Percentiles rank a stretch among this genome's conserved stretches.
Evolutionary conservation across 2,888 invertebrate genomes (phyloP).

Genomic region (Philonicus albiceps): DNA sequence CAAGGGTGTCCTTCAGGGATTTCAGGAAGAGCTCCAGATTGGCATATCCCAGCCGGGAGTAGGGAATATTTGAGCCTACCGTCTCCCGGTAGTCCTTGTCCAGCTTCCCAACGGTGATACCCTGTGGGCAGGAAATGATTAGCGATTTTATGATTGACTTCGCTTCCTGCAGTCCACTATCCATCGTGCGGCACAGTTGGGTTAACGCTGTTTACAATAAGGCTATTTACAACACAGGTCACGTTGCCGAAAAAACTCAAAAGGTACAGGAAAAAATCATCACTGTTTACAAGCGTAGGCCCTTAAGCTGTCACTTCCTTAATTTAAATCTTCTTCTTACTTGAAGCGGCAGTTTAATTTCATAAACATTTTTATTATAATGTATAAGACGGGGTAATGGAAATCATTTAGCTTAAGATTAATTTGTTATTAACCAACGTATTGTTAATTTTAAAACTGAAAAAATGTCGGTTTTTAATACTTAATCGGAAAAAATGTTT

Average conservation of each 20-base stretch:
- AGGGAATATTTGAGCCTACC: conserved; percentile 44
- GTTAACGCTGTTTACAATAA: background rate
- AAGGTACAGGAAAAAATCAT: background rate
- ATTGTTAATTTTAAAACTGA: no score
- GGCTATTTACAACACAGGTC: background rate
- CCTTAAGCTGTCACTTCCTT: background rate
- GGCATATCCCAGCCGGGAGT: conserved; percentile 38
- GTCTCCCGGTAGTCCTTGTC: conserved; percentile 43
- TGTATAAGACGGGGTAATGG: no score
- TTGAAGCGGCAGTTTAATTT: background rate
- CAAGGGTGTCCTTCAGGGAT: conserved; percentile 44
- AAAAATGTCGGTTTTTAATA: background rate
- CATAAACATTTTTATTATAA: background rate
- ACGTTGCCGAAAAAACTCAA: background rate
- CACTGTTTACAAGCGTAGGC: background rate
- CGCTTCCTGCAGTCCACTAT: conserved; percentile 29
- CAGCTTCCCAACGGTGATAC: conserved; percentile 43
- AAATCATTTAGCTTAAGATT: no score
- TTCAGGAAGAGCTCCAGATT: conserved; percentile 44
- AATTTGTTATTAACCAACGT: no score
- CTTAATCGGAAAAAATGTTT: background rate
- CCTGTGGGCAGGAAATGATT: conserved; percentile 46
- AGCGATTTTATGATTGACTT: conserved; percentile 43
- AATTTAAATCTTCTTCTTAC: background rate
- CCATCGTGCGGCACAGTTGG: conserved; percentile 22